phyloP scores from a whole-genome alignment of 2,888 invertebrate genomes.

The Ctena decussata region DNA sequence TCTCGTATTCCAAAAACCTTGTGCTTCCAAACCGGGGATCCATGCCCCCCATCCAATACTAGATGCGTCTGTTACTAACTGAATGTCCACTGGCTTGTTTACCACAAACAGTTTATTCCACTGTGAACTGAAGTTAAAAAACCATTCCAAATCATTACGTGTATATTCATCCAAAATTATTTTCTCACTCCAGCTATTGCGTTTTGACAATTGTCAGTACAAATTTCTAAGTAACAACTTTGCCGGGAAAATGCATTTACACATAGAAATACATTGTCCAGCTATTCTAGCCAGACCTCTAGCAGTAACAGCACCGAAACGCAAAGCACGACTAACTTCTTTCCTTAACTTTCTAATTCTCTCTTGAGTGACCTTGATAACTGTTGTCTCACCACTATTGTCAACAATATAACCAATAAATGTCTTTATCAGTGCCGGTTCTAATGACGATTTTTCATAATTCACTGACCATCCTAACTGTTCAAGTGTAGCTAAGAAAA shows the following conservation, averaged over 20 bases:
- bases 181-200: conserved; percentile 3
- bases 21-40: background rate
- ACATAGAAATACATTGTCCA: conserved; percentile 27
- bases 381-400: background rate
- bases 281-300: conserved; percentile 14
- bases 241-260: conserved; percentile 2
- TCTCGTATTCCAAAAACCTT: background rate
- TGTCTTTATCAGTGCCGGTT: background rate
- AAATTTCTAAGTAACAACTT: conserved; percentile 16
- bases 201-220: background rate
- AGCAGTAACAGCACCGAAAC: background rate
- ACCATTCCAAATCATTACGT: conserved; percentile 12
- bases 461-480: background rate
- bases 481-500: background rate
- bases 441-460: conserved; percentile 5
- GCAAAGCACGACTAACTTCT: background rate
- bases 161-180: background rate
- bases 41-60: conserved; percentile 8
- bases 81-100: background rate
- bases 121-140: background rate
- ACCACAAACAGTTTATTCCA: conserved; percentile 11
- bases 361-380: background rate
- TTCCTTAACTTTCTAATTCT: conserved; percentile 1
- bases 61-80: background rate
- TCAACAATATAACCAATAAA: conserved; percentile 13